Conservation (phyloP, 1,140 invertebrate species). For the Ctenoplectra terminalis region DNA sequence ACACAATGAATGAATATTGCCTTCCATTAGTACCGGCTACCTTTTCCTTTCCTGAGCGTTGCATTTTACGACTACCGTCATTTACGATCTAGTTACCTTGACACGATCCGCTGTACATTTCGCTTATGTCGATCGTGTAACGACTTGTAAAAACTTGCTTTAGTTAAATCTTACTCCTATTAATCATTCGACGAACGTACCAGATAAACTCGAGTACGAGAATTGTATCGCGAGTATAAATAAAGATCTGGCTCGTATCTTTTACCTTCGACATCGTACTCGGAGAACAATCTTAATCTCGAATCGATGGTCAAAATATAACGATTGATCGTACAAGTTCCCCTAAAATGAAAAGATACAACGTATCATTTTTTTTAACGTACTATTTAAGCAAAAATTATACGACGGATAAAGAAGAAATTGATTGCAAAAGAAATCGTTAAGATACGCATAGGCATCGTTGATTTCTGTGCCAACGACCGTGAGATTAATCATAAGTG, state of each 20-base stretch:
- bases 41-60: background rate
- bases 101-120: background rate
- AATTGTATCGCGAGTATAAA: background rate
- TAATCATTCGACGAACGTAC: background rate
- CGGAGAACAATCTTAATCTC: background rate
- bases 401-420: too few species aligned
- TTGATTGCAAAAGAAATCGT: background rate
- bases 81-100: constrained; percentile 23
- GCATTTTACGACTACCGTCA: constrained; percentile 25
- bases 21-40: background rate
- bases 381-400: too few species aligned
- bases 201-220: background rate
- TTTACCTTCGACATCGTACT: background rate
- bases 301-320: background rate
- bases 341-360: background rate
- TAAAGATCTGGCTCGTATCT: background rate
- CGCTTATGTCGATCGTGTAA: background rate
- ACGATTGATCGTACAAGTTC: background rate
- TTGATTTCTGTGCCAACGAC: background rate
- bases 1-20: constrained; percentile 31
- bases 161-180: too few species aligned
- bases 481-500: background rate
- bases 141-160: constrained; percentile 3
- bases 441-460: background rate
- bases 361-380: background rate